phyloP scores from a whole-genome alignment of 2,113 vertebrate genomes.

The Oophaga pumilio region DNA sequence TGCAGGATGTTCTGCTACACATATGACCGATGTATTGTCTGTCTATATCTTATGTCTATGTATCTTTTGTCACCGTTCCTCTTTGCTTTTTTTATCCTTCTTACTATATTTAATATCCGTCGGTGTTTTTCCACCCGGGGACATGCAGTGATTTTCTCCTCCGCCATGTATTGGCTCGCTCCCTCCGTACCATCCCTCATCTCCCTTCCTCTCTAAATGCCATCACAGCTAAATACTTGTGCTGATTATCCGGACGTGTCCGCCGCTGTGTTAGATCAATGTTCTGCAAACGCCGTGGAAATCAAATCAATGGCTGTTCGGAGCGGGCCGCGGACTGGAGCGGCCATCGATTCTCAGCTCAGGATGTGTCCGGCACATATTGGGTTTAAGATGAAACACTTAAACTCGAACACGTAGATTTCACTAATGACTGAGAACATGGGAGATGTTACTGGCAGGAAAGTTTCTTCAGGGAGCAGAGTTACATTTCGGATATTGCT shows the following conservation, averaged over 20 bases:
- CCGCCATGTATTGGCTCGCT: not conserved
- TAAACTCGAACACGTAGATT: not conserved
- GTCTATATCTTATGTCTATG: not conserved
- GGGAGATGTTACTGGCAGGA: not conserved
- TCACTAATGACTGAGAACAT: not conserved
- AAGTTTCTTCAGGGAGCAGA: not conserved
- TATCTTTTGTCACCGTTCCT: not conserved
- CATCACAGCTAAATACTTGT: conserved; percentile 57
- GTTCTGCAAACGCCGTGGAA: conserved; percentile 42
- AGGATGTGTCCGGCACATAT: conserved; percentile 24
- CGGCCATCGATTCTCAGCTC: conserved; percentile 50
- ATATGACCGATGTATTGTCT: not conserved
- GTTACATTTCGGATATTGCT: not conserved
- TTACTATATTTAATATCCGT: not conserved
- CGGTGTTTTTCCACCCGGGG: not conserved
- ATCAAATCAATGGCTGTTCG: conserved; percentile 53
- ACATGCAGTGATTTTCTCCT: not conserved
- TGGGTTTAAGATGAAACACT: conserved; percentile 27
- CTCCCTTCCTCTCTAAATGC: conserved; percentile 34
- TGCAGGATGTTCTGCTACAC: too few species aligned
- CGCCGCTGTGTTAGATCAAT: conserved; percentile 49
- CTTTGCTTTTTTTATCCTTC: not conserved
- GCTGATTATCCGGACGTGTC: conserved; percentile 57
- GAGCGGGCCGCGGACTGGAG: conserved; percentile 17
- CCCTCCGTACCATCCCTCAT: not conserved